Evolutionary conservation across 2,797 vertebrate species (phyloP).

Genomic region (Prunella strophiata): DNA sequence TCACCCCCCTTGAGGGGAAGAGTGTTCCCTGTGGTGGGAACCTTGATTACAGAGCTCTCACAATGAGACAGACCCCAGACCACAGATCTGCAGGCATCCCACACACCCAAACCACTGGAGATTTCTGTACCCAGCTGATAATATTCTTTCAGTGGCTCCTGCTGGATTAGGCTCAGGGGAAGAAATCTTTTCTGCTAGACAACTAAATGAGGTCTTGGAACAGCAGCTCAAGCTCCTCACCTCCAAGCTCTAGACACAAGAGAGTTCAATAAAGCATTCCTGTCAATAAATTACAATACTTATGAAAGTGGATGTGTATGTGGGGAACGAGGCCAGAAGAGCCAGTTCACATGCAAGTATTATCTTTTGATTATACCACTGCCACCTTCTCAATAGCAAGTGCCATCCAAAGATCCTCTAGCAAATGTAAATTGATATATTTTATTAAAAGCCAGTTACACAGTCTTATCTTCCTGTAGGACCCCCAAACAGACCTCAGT

Average conservation of each 20-base stretch:
- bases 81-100: conserved; percentile 33
- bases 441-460: conserved; percentile 7
- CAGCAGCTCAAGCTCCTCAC: conserved; percentile 34
- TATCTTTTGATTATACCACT: background rate
- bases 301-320: background rate
- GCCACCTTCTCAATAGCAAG: conserved; percentile 25
- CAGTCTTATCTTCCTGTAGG: conserved; percentile 21
- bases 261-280: conserved; percentile 51
- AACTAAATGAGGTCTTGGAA: conserved; percentile 79
- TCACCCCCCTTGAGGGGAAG: background rate
- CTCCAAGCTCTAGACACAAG: conserved; percentile 53
- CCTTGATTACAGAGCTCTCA: conserved; percentile 67
- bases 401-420: background rate
- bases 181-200: conserved; percentile 80
- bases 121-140: conserved; percentile 68
- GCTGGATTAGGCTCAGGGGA: conserved; percentile 74
- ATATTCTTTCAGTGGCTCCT: conserved; percentile 75
- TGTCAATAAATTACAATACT: conserved; percentile 27
- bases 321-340: background rate
- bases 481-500: conserved; percentile 9
- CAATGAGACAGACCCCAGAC: conserved; percentile 62
- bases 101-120: background rate
- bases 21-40: background rate
- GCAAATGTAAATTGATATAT: conserved; percentile 19
- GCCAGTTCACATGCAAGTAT: background rate